These are phyloP conservation scores for Eurypyga helias DNA, from an alignment of 2,113 vertebrate genomes.

Conservation along the genomic window DNA sequence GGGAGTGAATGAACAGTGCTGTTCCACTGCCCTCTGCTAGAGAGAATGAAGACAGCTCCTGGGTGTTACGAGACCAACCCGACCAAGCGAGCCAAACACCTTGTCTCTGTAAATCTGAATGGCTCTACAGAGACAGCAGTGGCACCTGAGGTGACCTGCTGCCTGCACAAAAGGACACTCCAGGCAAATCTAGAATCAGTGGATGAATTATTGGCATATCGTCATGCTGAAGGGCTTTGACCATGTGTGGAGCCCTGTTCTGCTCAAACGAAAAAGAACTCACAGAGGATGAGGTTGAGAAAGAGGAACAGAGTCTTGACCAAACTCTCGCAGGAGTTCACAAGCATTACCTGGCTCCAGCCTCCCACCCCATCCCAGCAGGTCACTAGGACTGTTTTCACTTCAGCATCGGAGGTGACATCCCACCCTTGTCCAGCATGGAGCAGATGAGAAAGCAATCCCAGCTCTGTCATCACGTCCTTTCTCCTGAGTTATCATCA, in stretches of 20 bases:
- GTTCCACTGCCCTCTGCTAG: background rate
- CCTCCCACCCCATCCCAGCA: background rate
- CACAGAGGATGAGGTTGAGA: background rate
- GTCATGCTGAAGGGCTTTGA: background rate
- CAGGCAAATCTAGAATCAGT: background rate
- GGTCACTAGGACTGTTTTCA: background rate
- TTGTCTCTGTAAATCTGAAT: background rate
- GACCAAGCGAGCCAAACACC: background rate
- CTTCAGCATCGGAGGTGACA: background rate
- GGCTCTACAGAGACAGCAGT: background rate
- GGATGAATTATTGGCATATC: background rate
- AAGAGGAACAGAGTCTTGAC: background rate
- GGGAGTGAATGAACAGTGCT: background rate
- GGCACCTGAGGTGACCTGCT: background rate
- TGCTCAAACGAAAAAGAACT: background rate
- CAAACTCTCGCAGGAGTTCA: background rate
- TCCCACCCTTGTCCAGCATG: background rate
- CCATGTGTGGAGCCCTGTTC: fast-evolving
- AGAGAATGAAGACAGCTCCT: background rate
- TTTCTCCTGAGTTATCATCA: background rate
- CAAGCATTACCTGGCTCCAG: background rate
- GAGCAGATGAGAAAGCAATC: background rate
- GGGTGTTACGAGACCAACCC: background rate
- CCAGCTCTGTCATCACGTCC: background rate
- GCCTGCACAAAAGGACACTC: background rate